phyloP scores from a whole-genome alignment of 37 sponge, comb jelly and placozoan species.

The Hexactinellida sp. region DNA sequence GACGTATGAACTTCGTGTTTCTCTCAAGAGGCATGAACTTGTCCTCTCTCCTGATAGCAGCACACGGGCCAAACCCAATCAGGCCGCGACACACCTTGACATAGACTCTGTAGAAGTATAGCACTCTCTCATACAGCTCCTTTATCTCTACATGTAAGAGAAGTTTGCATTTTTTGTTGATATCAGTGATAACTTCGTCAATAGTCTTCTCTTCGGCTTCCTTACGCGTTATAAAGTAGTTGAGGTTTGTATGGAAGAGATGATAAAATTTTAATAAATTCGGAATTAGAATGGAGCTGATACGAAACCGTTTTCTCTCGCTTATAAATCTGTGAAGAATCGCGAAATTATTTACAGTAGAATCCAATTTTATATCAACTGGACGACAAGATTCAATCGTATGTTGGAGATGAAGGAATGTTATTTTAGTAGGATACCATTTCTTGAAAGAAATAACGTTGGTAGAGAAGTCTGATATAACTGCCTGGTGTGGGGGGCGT shows the following conservation, averaged over 20 bases:
- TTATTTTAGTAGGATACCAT: background rate
- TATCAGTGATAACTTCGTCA: background rate
- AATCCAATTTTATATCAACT: background rate
- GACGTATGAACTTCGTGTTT: slow-evolving; percentile 44
- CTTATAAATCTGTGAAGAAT: slow-evolving; percentile 4
- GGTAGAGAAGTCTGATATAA: background rate
- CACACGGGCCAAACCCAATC: slow-evolving; percentile 70
- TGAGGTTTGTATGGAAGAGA: slow-evolving; percentile 4
- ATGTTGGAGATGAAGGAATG: background rate
- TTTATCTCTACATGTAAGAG: background rate
- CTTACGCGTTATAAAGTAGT: background rate
- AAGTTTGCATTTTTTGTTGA: background rate
- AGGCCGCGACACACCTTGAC: slow-evolving; percentile 67
- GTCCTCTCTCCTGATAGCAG: slow-evolving; percentile 40
- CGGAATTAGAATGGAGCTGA: background rate
- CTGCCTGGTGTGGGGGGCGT: background rate
- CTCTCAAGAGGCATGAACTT: slow-evolving; percentile 47
- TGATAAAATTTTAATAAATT: background rate
- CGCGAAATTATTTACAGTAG: background rate
- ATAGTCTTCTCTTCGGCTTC: background rate
- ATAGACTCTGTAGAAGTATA: slow-evolving; percentile 46
- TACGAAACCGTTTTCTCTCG: background rate
- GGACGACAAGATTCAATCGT: slow-evolving; percentile 5
- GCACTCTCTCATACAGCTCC: background rate
- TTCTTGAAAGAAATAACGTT: background rate